A percentile compares a stretch with the other conserved stretches of the same genome.
Evolutionary conservation across 2,113 vertebrate genomes (phyloP).

Genomic region (Nematolebias whitei): DNA sequence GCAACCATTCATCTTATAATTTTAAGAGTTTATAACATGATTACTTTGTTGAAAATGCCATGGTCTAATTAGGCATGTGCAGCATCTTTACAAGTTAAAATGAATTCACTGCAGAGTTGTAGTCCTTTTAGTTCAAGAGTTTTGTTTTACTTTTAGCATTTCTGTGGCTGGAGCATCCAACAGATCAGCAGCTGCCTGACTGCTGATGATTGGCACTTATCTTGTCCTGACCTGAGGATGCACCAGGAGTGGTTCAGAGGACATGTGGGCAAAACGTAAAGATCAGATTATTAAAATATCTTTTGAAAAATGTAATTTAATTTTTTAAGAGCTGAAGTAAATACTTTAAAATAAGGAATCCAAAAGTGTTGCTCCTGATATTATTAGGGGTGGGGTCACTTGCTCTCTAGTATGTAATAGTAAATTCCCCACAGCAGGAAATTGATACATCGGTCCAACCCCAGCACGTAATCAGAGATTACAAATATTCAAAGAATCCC

Average conservation of each 20-base stretch:
- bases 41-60: too few species aligned
- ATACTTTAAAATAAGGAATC: not conserved
- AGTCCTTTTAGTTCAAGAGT: not conserved
- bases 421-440: slow-evolving; percentile 24
- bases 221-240: not conserved
- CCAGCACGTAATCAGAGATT: slow-evolving; percentile 28
- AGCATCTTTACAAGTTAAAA: too few species aligned
- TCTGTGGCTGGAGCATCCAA: slow-evolving; percentile 23
- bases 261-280: not conserved
- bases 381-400: not conserved
- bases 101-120: not conserved
- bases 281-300: not conserved
- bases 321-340: not conserved
- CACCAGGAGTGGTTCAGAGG: not conserved
- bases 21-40: too few species aligned
- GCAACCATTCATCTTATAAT: too few species aligned
- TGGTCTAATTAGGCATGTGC: not conserved
- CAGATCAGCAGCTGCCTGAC: slow-evolving; percentile 25
- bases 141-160: not conserved
- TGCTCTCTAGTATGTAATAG: not conserved
- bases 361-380: not conserved
- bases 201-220: slow-evolving; percentile 38
- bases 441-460: not conserved
- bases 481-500: slow-evolving; percentile 42
- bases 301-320: not conserved